A percentile compares a stretch with the other conserved stretches of the same genome.
phyloP scores from a whole-genome alignment of 1,140 invertebrate genomes.

The Zaprionus tsacasi region DNA sequence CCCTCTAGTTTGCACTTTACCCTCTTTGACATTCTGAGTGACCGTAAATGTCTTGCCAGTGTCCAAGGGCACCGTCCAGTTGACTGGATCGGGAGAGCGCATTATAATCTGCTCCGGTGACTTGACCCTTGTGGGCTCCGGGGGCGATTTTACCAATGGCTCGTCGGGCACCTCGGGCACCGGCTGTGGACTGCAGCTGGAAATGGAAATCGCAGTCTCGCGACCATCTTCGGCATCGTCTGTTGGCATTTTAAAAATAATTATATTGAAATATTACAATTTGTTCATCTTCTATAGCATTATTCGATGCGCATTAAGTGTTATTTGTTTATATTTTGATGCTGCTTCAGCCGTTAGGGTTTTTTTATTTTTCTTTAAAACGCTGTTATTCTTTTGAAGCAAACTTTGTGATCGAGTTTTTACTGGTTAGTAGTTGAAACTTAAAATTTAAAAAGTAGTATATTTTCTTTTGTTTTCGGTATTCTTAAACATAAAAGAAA shows the following conservation, averaged over 20 bases:
- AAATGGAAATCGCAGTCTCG: slow-evolving; percentile 82
- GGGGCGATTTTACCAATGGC: slow-evolving; percentile 93
- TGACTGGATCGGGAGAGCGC: slow-evolving; percentile 95
- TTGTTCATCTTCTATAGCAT: slow-evolving; percentile 15
- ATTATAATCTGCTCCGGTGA: slow-evolving; percentile 96
- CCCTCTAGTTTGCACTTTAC: slow-evolving; percentile 89
- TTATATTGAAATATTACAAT: slow-evolving; percentile 37
- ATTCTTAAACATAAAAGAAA: slow-evolving; percentile 43
- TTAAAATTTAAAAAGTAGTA: slow-evolving; percentile 47
- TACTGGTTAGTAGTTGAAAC: slow-evolving; percentile 73
- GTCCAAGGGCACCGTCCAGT: slow-evolving; percentile 96
- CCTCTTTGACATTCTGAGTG: slow-evolving; percentile 95
- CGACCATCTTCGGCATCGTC: slow-evolving; percentile 80
- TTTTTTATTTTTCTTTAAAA: slow-evolving; percentile 32
- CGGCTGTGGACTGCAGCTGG: slow-evolving; percentile 83
- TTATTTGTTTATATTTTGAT: slow-evolving; percentile 53
- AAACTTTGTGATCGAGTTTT: slow-evolving; percentile 73
- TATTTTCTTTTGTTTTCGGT: slow-evolving; percentile 37
- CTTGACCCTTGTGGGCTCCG: slow-evolving; percentile 95
- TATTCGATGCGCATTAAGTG: slow-evolving; percentile 60
- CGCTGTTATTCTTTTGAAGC: slow-evolving; percentile 54
- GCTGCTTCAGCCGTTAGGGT: slow-evolving; percentile 57
- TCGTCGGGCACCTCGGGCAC: slow-evolving; percentile 85
- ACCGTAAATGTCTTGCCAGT: slow-evolving; percentile 96
- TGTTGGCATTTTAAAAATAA: slow-evolving; percentile 64